phyloP scores from a whole-genome alignment of 2,113 vertebrate species.

The Lathamus discolor region DNA sequence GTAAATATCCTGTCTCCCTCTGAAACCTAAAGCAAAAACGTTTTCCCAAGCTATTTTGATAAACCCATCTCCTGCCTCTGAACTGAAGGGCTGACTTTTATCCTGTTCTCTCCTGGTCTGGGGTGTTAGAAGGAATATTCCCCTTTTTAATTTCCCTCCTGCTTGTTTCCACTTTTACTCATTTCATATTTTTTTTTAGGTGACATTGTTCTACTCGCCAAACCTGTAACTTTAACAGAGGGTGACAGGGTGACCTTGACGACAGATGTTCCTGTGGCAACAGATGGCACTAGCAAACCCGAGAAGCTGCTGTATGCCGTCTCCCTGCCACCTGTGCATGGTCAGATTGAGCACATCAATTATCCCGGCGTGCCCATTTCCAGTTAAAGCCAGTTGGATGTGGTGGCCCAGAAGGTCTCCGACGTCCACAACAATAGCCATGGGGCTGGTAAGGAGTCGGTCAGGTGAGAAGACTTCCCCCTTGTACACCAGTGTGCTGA shows the following conservation, averaged over 20 bases:
- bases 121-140: background rate
- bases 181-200: slow-evolving; percentile 70
- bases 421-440: slow-evolving; percentile 85
- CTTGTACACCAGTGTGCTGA: background rate
- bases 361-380: slow-evolving; percentile 80
- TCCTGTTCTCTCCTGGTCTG: background rate
- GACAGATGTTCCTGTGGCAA: slow-evolving; percentile 91
- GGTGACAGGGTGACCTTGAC: slow-evolving; percentile 91
- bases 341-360: slow-evolving; percentile 88
- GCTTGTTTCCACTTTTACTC: background rate
- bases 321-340: slow-evolving; percentile 83
- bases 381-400: slow-evolving; percentile 88
- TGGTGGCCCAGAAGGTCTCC: slow-evolving; percentile 85
- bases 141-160: background rate
- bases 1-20: background rate
- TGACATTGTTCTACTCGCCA: slow-evolving; percentile 85
- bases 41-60: background rate
- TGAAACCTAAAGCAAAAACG: background rate
- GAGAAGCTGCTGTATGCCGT: slow-evolving; percentile 89
- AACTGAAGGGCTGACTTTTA: background rate
- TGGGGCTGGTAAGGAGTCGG: slow-evolving; percentile 70
- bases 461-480: slow-evolving; percentile 80
- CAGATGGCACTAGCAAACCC: slow-evolving; percentile 85
- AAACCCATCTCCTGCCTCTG: background rate
- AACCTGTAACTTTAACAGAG: slow-evolving; percentile 87